A percentile compares a stretch with the other conserved stretches of the same genome.
These are phyloP conservation scores for Trissolcus brochymenae DNA, from an alignment of 2,888 invertebrate genomes.

Conservation along the genomic window DNA sequence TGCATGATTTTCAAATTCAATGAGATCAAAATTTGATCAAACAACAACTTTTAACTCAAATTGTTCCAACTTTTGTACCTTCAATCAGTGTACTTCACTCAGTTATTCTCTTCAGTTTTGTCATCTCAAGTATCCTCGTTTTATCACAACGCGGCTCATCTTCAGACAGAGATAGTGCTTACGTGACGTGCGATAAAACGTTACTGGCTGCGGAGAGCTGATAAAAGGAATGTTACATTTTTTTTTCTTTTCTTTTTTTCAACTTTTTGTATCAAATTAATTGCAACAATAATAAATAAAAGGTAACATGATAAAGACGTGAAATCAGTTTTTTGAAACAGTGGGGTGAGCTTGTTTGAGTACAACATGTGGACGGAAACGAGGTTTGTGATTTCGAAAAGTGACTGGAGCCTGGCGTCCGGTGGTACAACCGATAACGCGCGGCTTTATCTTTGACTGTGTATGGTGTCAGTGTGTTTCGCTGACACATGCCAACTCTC, in stretches of 20 bases:
- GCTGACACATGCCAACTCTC: conserved; percentile 11
- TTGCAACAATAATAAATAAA: neutral
- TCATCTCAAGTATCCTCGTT: conserved; percentile 13
- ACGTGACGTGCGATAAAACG: conserved; percentile 10
- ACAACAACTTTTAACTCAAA: too few species aligned
- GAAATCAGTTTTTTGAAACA: neutral
- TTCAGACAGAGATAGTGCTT: conserved; percentile 7
- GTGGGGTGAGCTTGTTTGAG: conserved; percentile 4
- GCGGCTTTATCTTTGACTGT: conserved; percentile 37
- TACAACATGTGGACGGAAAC: conserved; percentile 28
- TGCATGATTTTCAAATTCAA: too few species aligned
- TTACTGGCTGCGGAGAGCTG: neutral
- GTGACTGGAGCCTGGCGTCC: conserved; percentile 57
- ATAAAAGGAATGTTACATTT: neutral
- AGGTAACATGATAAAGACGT: neutral
- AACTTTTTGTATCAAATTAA: neutral
- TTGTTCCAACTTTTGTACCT: too few species aligned
- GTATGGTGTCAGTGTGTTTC: conserved; percentile 21
- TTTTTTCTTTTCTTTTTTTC: neutral
- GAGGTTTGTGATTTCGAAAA: conserved; percentile 35
- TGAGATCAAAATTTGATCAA: too few species aligned
- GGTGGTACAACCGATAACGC: conserved; percentile 54
- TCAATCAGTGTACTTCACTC: too few species aligned
- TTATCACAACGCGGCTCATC: conserved; percentile 11
- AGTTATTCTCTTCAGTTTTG: neutral